phyloP scores from a whole-genome alignment of 1,140 invertebrate genomes.

The Bacillus rossius region DNA sequence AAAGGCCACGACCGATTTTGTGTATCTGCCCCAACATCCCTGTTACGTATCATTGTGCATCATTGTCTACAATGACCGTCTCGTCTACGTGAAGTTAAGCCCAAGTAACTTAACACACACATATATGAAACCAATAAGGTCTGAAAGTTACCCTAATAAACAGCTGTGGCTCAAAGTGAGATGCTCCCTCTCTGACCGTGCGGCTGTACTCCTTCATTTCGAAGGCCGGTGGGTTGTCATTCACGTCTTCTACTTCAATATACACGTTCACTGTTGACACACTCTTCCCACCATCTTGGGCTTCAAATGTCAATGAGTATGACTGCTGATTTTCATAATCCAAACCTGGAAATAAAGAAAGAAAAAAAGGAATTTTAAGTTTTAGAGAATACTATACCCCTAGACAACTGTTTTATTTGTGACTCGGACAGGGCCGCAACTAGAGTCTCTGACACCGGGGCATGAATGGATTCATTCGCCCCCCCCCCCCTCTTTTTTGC shows the following conservation, averaged over 20 bases:
- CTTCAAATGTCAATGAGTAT: conserved; percentile 70
- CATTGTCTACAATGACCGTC: too few species aligned
- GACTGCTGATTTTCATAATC: conserved; percentile 75
- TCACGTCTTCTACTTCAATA: conserved; percentile 68
- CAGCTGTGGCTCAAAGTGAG: conserved; percentile 67
- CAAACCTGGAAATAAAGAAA: conserved; percentile 25
- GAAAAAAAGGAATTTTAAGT: conserved; percentile 1
- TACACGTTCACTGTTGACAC: conserved; percentile 59
- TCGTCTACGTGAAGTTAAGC: too few species aligned
- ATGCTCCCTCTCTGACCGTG: conserved; percentile 63
- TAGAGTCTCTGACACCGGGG: too few species aligned
- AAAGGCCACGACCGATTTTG: too few species aligned
- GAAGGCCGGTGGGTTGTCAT: conserved; percentile 79
- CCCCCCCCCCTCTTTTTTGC: not conserved
- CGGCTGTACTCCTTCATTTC: conserved; percentile 64
- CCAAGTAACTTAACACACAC: too few species aligned
- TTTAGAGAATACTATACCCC: not conserved
- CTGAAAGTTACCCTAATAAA: conserved; percentile 47
- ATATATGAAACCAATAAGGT: too few species aligned
- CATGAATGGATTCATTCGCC: too few species aligned
- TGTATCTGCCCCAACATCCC: too few species aligned
- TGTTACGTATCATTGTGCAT: too few species aligned
- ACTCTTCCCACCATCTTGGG: conserved; percentile 67
- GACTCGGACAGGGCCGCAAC: too few species aligned
- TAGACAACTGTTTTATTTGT: not conserved